phyloP scores from a whole-genome alignment of 2,113 vertebrate genomes.

The Melanostigma gelatinosum region DNA sequence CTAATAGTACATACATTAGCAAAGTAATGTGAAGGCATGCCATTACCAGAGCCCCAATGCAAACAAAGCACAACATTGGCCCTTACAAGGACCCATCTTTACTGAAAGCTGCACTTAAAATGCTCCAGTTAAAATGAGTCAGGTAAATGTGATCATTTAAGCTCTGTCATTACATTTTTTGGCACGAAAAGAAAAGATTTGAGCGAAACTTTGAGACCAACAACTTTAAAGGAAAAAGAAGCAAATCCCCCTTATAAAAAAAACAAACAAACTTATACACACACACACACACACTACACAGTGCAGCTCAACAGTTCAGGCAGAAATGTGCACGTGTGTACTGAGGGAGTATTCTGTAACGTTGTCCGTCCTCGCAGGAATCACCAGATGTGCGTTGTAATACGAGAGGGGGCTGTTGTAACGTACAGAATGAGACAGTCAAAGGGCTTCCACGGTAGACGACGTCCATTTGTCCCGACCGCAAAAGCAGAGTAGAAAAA shows the following conservation, averaged over 20 bases:
- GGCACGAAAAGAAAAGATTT: slow-evolving; percentile 3
- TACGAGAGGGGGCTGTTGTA: slow-evolving; percentile 14
- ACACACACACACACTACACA: slow-evolving; percentile 19
- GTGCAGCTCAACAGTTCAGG: slow-evolving; percentile 50
- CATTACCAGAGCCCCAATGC: slow-evolving; percentile 17
- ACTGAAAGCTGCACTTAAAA: slow-evolving; percentile 53
- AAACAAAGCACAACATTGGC: slow-evolving; percentile 36
- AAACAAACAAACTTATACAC: neutral
- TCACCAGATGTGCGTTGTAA: slow-evolving; percentile 20
- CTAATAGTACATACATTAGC: slow-evolving; percentile 46
- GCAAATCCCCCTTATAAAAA: neutral
- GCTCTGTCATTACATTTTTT: neutral
- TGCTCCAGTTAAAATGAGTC: neutral
- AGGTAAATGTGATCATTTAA: slow-evolving; percentile 6
- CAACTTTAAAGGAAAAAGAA: neutral
- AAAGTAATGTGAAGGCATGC: slow-evolving; percentile 48
- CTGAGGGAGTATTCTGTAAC: slow-evolving; percentile 33
- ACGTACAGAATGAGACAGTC: slow-evolving; percentile 29
- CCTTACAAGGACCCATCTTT: slow-evolving; percentile 12
- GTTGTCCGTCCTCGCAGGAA: slow-evolving; percentile 7
- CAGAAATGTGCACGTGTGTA: slow-evolving; percentile 31
- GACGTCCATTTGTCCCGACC: slow-evolving; percentile 29
- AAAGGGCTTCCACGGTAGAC: slow-evolving; percentile 10
- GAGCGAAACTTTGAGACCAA: neutral
- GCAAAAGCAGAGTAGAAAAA: slow-evolving; percentile 23